These are phyloP conservation scores for Carcina quercana DNA, from an alignment of 2,888 invertebrate species.

Conservation along the genomic window DNA sequence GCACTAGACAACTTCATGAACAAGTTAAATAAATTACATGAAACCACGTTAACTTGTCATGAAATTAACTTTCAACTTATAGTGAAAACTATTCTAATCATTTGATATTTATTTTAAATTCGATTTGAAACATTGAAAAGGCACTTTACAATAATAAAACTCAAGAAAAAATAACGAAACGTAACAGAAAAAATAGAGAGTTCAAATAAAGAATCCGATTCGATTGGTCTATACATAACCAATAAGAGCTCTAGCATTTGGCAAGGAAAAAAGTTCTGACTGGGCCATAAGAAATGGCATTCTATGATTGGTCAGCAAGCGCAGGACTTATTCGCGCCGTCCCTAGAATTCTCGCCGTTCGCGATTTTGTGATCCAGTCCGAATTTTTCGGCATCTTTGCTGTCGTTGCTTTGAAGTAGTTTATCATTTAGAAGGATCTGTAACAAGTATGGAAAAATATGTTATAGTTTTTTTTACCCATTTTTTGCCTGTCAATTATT, in stretches of 20 bases:
- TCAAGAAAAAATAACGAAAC: conserved; percentile 2
- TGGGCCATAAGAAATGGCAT: conserved; percentile 22
- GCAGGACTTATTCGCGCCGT: conserved; percentile 65
- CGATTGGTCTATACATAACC: conserved; percentile 15
- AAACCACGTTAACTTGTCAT: no score
- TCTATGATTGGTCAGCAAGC: conserved; percentile 72
- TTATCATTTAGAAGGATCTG: conserved; percentile 88
- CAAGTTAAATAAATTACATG: no score
- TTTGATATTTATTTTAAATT: conserved; percentile 30
- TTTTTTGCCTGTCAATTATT: no score
- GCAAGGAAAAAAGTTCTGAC: conserved; percentile 23
- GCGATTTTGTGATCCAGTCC: conserved; percentile 75
- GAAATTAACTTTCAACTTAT: no score
- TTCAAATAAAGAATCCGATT: conserved; percentile 14
- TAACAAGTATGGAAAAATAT: background rate
- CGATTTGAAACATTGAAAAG: conserved; percentile 29
- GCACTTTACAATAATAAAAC: conserved; percentile 23
- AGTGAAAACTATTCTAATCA: no score
- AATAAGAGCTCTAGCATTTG: conserved; percentile 11
- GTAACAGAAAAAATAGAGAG: conserved; percentile 9
- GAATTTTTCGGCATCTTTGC: conserved; percentile 80
- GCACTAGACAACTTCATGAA: conserved; percentile 33
- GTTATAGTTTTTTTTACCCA: no score
- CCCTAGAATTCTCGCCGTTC: conserved; percentile 59
- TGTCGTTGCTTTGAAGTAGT: conserved; percentile 80